These are phyloP conservation scores for Porphyrio hochstetteri DNA, from an alignment of 2,113 vertebrate genomes.

Conservation along the genomic window DNA sequence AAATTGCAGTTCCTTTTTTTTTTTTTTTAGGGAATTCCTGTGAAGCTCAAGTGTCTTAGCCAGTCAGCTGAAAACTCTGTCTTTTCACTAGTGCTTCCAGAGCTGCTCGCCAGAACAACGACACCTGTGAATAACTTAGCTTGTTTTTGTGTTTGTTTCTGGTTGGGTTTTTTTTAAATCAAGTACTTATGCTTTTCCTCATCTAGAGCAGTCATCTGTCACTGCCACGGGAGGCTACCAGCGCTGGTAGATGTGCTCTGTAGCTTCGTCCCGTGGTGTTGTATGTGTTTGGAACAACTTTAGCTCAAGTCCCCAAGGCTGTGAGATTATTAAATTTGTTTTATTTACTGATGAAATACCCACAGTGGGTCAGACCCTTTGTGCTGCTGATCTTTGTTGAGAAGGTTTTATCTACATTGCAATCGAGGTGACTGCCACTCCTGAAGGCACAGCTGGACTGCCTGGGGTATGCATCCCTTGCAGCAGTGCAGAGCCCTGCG, in stretches of 20 bases:
- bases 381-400: not conserved
- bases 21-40: conserved; percentile 19
- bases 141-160: not conserved
- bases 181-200: not conserved
- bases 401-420: not conserved
- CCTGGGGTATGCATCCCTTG: not conserved
- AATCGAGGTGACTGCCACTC: accelerated
- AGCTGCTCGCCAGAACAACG: not conserved
- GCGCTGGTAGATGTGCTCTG: not conserved
- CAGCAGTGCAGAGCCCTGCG: accelerated
- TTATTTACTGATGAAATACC: not conserved
- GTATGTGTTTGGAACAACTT: not conserved
- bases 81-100: not conserved
- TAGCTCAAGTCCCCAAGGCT: not conserved
- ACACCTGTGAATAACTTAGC: not conserved
- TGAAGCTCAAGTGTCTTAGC: not conserved
- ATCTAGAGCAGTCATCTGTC: not conserved
- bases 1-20: conserved; percentile 2
- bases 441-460: not conserved
- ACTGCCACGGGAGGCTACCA: not conserved
- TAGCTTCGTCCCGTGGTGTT: not conserved
- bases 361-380: not conserved
- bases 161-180: too few relatives aligned
- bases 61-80: not conserved
- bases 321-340: not conserved